Evolutionary conservation across 2,113 vertebrate species (phyloP).

Genomic region (Sprattus sprattus): DNA sequence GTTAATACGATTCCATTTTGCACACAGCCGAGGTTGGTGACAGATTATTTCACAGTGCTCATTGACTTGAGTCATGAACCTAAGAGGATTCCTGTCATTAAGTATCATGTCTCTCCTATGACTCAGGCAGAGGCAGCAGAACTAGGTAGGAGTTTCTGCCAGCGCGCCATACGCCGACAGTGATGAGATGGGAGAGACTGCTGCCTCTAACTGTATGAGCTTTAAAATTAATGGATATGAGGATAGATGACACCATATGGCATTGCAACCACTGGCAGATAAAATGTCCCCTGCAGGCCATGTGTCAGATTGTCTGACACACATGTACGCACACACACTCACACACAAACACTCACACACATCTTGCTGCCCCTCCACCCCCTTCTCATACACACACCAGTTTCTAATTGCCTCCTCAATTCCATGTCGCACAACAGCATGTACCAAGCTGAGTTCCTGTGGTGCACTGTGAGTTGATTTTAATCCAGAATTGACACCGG

Average conservation of each 20-base stretch:
- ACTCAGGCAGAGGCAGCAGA: not conserved
- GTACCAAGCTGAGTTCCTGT: not conserved
- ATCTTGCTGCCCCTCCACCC: no score
- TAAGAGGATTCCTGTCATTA: conserved; percentile 6
- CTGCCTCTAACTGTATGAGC: not conserved
- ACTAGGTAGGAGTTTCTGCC: not conserved
- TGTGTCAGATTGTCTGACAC: not conserved
- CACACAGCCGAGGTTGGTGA: not conserved
- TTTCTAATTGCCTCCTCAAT: conserved; percentile 20
- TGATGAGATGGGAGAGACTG: not conserved
- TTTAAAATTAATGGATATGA: not conserved
- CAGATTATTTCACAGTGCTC: not conserved
- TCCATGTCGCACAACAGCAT: not conserved
- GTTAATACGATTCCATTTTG: not conserved
- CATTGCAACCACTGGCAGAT: not conserved
- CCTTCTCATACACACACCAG: not conserved
- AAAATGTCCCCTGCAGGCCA: not conserved
- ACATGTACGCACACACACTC: not conserved
- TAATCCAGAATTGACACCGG: not conserved
- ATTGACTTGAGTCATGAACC: not conserved
- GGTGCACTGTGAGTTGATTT: conserved; percentile 16
- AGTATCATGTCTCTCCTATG: not conserved
- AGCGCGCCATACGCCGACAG: not conserved
- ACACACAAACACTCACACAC: not conserved
- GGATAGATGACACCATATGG: conserved; percentile 15